These are phyloP conservation scores for Meteorus colon DNA, from an alignment of 2,888 invertebrate species.

Conservation along the genomic window DNA sequence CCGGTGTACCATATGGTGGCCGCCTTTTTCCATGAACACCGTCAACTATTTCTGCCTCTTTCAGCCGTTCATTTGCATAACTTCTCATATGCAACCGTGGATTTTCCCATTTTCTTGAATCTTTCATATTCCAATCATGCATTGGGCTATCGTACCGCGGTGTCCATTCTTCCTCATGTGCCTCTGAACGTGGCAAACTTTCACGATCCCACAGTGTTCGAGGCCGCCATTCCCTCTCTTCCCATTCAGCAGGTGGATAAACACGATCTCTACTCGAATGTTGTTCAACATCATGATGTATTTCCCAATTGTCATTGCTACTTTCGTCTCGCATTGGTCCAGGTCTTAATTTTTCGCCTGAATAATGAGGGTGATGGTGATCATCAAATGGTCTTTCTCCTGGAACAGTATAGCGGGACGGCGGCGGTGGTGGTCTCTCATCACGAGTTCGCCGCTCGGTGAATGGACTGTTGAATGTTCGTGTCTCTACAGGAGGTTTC, in stretches of 20 bases:
- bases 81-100: conserved; percentile 65
- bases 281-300: conserved; percentile 67
- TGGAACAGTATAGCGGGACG: conserved; percentile 63
- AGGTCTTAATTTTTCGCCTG: conserved; percentile 61
- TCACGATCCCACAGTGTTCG: conserved; percentile 70
- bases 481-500: conserved; percentile 61
- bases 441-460: conserved; percentile 72
- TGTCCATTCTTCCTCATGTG: conserved; percentile 70
- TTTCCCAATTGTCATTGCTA: conserved; percentile 68
- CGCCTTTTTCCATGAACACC: conserved; percentile 60
- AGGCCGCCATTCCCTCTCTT: conserved; percentile 67
- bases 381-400: conserved; percentile 58
- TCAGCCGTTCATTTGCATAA: conserved; percentile 68
- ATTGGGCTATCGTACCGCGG: conserved; percentile 67
- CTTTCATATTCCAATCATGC: conserved; percentile 68
- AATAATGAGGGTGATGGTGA: conserved; percentile 62
- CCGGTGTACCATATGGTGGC: conserved; percentile 64
- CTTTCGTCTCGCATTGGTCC: conserved; percentile 64
- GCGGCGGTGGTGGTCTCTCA: conserved; percentile 64
- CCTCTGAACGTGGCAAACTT: conserved; percentile 67
- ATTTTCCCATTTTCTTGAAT: conserved; percentile 70
- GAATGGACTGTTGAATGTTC: conserved; percentile 73
- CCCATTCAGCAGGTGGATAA: conserved; percentile 66
- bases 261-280: conserved; percentile 61
- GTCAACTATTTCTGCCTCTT: conserved; percentile 66